Evolutionary conservation across 2,113 vertebrate species (phyloP).

Genomic region (Aphyosemion australe): DNA sequence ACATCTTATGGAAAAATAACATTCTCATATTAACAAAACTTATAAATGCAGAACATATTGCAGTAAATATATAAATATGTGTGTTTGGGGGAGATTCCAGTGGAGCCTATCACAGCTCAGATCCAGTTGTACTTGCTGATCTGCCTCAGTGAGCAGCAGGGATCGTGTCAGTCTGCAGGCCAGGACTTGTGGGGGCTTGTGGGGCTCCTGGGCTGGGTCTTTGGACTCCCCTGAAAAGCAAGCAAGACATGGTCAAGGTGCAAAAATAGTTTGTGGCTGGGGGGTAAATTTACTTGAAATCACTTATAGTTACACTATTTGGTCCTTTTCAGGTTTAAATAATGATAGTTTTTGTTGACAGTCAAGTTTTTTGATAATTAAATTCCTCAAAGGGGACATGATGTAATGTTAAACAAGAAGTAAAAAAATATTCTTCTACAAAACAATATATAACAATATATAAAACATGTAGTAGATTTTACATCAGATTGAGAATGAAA

Average conservation of each 20-base stretch:
- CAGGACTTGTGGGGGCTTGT: slow-evolving; percentile 65
- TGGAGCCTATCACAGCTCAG: slow-evolving; percentile 63
- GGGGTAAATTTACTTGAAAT: too few species aligned
- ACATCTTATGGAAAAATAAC: slow-evolving; percentile 66
- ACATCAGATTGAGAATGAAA: too few species aligned
- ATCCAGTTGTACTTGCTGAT: slow-evolving; percentile 62
- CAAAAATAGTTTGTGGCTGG: background rate
- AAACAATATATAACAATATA: too few species aligned
- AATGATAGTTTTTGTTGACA: too few species aligned
- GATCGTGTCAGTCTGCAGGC: slow-evolving; percentile 62
- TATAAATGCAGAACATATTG: slow-evolving; percentile 61
- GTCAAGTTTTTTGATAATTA: too few species aligned
- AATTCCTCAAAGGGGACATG: too few species aligned
- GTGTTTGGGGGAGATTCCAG: slow-evolving; percentile 72
- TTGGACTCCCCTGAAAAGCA: slow-evolving; percentile 71
- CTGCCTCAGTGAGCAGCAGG: background rate
- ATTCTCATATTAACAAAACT: slow-evolving; percentile 69
- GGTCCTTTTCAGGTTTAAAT: too few species aligned
- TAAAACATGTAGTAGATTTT: too few species aligned
- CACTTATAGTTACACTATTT: too few species aligned
- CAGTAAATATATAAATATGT: slow-evolving; percentile 70
- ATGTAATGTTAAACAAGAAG: too few species aligned
- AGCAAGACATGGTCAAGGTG: background rate
- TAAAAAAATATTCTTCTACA: too few species aligned
- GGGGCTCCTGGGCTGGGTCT: slow-evolving; percentile 61